Percentiles rank a stretch among this genome's conserved stretches.
These are phyloP conservation scores for Molossus molossus DNA, from an alignment of 2,797 vertebrate species.

Conservation along the genomic window DNA sequence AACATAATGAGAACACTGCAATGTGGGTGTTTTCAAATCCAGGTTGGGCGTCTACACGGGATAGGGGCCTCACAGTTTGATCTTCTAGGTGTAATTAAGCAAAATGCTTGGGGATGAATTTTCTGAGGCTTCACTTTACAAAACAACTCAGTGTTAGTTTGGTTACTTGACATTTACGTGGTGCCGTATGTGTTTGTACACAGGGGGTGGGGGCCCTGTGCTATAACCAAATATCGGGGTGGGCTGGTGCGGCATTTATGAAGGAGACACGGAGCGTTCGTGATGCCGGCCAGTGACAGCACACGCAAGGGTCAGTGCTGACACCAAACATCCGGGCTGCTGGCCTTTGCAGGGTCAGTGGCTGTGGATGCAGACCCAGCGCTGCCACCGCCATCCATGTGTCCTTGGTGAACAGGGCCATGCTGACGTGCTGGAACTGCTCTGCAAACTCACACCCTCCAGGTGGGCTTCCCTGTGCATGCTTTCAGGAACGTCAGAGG, in stretches of 20 bases:
- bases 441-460: neutral
- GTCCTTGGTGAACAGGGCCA: too few relatives aligned
- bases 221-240: neutral
- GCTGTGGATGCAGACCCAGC: neutral
- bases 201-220: neutral
- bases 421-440: too few relatives aligned
- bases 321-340: neutral
- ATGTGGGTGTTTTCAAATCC: neutral
- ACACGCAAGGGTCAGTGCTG: too few relatives aligned
- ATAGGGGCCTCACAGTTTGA: neutral
- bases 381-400: too few relatives aligned
- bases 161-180: neutral
- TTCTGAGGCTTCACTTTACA: constrained; percentile 6
- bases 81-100: neutral
- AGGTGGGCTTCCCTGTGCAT: accelerated
- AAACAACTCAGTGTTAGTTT: neutral
- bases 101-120: neutral
- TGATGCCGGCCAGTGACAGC: neutral
- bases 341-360: too few relatives aligned
- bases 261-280: neutral
- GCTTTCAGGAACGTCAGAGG: neutral
- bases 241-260: neutral
- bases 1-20: neutral
- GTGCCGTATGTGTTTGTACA: neutral
- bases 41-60: neutral